Percentiles rank a stretch among this genome's conserved stretches.
These are phyloP conservation scores for Drosophila nr. perissopoda DNA, from an alignment of 2,888 invertebrate species.

Conservation along the genomic window DNA sequence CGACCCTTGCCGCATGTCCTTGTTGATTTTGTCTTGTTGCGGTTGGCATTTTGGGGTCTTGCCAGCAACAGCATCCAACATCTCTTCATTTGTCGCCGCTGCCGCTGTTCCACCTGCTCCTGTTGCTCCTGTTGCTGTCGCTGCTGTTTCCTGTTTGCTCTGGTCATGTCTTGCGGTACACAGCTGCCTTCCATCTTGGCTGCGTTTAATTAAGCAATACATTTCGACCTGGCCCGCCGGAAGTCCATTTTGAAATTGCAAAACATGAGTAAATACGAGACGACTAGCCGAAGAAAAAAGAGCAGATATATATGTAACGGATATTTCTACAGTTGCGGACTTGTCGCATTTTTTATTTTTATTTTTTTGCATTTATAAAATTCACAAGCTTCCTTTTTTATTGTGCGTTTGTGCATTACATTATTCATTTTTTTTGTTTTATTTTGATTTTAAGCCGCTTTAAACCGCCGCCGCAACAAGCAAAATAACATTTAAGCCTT, in stretches of 20 bases:
- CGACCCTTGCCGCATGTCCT: constrained; percentile 47
- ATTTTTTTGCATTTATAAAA: constrained; percentile 4
- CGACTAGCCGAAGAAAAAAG: constrained; percentile 1
- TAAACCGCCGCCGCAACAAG: constrained; percentile 76
- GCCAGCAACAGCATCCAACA: constrained; percentile 14
- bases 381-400: constrained; percentile 11
- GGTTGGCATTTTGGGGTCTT: constrained; percentile 55
- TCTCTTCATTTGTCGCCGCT: constrained; percentile 27
- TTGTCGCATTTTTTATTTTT: background rate
- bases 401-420: constrained; percentile 42
- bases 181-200: constrained; percentile 24
- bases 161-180: constrained; percentile 60
- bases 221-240: constrained; percentile 37
- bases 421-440: constrained; percentile 25
- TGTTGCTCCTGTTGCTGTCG: constrained; percentile 2
- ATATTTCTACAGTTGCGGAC: constrained; percentile 5
- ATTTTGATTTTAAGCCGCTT: constrained; percentile 70
- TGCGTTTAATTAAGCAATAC: constrained; percentile 66
- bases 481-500: constrained; percentile 80
- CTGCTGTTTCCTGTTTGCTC: constrained; percentile 30
- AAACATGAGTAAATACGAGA: constrained; percentile 16
- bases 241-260: constrained; percentile 38
- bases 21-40: constrained; percentile 65
- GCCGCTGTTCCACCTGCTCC: constrained; percentile 6
- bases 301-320: background rate